Base-by-base conservation (phyloP, 2,113 vertebrate genomes). In the Xenopus tropicalis region DNA sequence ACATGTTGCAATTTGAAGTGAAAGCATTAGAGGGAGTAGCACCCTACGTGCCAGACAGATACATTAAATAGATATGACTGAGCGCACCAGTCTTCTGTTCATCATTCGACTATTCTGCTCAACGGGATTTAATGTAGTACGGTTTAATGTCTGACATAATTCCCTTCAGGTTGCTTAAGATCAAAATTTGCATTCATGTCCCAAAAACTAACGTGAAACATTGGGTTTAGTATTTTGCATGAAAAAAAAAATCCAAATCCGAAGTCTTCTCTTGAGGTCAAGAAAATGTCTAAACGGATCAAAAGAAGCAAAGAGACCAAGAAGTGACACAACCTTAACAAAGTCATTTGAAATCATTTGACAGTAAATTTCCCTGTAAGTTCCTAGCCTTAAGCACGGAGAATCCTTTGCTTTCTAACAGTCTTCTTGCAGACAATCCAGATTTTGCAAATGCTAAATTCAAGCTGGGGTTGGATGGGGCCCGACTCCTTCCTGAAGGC, bases 271-370 rank as follows among this genome's bases (percentile, higher is more conserved):
- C 79, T 70, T 81, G 80, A 86, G 83, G 81, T 86, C 86, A 81
- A 79, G 84, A 77, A 82, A 84, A 83, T 59, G 85, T 89, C 89
- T 81, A 86, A 82, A 86, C 52, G 8, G 85, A 91, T 91, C 90
- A 91, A 86, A 86, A 82, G 82, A 85, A 84, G 82, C 85, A 79
- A 89, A 82, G 82, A 79, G 10, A 81, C 80, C 85, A 72, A 80
- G 77, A 86, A 85, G 72, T 85, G 86, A 87, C 84, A 87, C 86
- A 87, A 87, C 86, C 88, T 88, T 87, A 84, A 78, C 84, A 79
- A 83, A 90, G 86, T 90, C 85, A 80, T 88, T 87, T 88, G 87
- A 91, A 92, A 92, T 91, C 80, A 82, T 74, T 85, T 86, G 87
- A 88, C 87, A 82, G 85, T 89, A 87, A 84, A 86, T 85, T 86